Base-by-base conservation (phyloP, 2,797 vertebrate species). In the Brachyrhaphis roseni region DNA sequence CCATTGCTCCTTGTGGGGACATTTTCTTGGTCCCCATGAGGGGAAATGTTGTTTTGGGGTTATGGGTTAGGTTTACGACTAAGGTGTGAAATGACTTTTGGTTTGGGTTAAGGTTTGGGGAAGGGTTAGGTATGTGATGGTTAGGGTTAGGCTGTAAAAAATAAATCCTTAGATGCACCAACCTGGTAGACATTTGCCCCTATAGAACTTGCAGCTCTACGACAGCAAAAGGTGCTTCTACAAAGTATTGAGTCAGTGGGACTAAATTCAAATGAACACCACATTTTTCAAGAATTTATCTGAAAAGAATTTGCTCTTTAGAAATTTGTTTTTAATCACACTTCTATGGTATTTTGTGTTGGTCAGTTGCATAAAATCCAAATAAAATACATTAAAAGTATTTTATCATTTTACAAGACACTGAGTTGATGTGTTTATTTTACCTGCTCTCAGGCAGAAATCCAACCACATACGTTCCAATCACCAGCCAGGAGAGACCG, bases 401-500 rank as follows among this genome's bases (percentile, higher is more conserved):
- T 26, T 68, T 41, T 26, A 66, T 41, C 11, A n/a, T 43, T 41
- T 41, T 20, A 66, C 34, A 36, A 39, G 34, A 8, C 62, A 36
- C 34, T 66, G 68, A n/a, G 15, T 5, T 71, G 4, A 15, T 26
- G 64, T 68, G 36, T 41, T 64, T 66, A 62, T 62, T 62, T 47
- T 90, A 99, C 98, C 96, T 97, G 96, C 96, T 91, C 7, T 96
- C 96, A 28, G 98, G 97, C 46, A 99, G 92, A 83, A 97, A 94
- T 49, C 98, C 98, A 23, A 99, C 97, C 55, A 96, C 1, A 0
- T 93, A 95, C 0, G 97, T 97, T 81, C 97, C 97, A 4, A 96
- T 87, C 57, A 98, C 97, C 90, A 99, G 95, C 93, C 97, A 97
- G 5, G 91, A 93, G 85, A 98, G 95, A 49, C 98, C 98, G n/a